Base-by-base conservation (phyloP, 2,888 invertebrate species). In the Steromphala cineraria region DNA sequence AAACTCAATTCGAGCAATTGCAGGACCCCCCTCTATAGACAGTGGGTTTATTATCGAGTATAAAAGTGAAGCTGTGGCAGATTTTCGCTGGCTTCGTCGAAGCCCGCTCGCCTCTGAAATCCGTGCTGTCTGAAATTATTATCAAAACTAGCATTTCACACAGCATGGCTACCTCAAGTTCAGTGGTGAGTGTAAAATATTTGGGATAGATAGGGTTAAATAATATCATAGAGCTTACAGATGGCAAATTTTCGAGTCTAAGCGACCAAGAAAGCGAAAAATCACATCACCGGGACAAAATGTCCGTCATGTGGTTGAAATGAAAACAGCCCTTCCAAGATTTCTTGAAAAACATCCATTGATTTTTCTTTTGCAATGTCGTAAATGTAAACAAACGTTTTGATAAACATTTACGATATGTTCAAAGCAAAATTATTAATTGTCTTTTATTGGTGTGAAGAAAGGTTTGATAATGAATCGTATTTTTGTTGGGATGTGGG, bases 31-130 rank as follows among this genome's bases (percentile, higher is more conserved):
- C 87, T 88, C 84, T 84, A 81, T 75, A 40, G 31, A 53, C 67
- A 81, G 81, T 67, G 87, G 86, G 84, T 86, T 88, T 86, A 86
- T 88, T 83, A 86, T 83, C 85, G 85, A 85, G 86, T 90, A 90
- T 90, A 90, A 87, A 90, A 90, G 87, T 87, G 81, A 82, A 83
- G 81, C 84, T 56, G 83, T 84, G 82, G 85, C 83, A 86, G 87
- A 84, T 83, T 80, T 75, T 81, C 81, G 80, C 81, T 85, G 90
- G 89, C 89, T 89, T 90, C 88, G 75, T 77, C 67, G 88, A 86
- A 89, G 90, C 86, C 90, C 88, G 86, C 88, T 71, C 40, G 67
- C 56, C 62, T 46, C 75, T 40, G 46, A 67, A 76, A 67, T 75
- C 62, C 71, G 31, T 76, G 81, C 67, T 75, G 56, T 78, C 55